Base-by-base conservation (phyloP, 2,797 vertebrate species). In the Enteromius thamalakanensis region DNA sequence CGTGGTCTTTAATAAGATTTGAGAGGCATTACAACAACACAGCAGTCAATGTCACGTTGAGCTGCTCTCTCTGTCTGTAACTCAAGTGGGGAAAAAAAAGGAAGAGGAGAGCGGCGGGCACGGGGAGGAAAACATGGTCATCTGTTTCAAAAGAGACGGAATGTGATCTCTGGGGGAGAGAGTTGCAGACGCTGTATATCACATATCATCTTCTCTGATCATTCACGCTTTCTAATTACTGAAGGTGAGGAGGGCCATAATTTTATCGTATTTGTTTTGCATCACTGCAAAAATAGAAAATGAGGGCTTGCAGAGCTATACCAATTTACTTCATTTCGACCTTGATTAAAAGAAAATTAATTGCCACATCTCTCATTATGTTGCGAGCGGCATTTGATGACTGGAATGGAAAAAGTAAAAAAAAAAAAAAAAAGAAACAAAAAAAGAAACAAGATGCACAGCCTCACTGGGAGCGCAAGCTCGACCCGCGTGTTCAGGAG, bases 301-400 rank as follows among this genome's bases (percentile, higher is more conserved):
- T 96, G 97, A 97, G 96, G 96, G 96, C 95, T 97, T 95, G 96
- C 96, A 96, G 96, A 97, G 96, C 96, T 91, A 95, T 95, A 95
- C 96, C 97, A 97, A 98, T 98, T 97, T 98, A 98, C 96, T 98
- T 98, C 96, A 97, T 98, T 95, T 97, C 96, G 96, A 98, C 97
- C 97, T 98, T 99, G 98, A 99, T 99, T 99, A 99, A 99, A 98
- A 98, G 96, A 99, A 98, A 99, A 99, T 99, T 98, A 99, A 99
- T 99, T 99, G 97, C 97, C 93, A 95, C 96, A 97, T 98, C 97
- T 99, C 97, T 98, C 97, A 98, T 98, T 97, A 96, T 98, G 96
- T 96, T 95, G 95, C 94, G 94, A 94, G 96, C 96, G 89, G 95
- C 95, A 97, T 96, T 97, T 96, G 97, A 96, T 96, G 95, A 95